Evolutionary conservation across 2,888 invertebrate genomes (phyloP), one percentile per base, ranked within the genome.

Genomic region (Eumacrocentrus americanus): DNA sequence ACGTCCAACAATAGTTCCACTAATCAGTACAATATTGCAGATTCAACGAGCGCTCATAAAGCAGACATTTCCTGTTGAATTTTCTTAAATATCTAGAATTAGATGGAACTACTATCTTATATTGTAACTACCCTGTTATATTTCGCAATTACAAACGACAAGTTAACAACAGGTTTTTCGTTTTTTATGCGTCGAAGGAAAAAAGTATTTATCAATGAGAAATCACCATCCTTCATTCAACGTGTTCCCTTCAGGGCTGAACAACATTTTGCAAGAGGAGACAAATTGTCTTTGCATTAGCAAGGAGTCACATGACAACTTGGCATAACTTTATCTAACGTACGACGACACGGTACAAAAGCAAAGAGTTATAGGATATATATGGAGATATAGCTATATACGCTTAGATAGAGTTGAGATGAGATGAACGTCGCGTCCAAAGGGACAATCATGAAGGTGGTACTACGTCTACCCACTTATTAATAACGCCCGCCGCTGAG

Each of bases 401-500:
- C 25, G n/a, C 2, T 6, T 14, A 23, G 1, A 11, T 40, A 54
- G 14, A 42, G 34, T 44, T 16, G 22, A 54, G 40, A 42, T 40
- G 54, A 50, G 40, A 56, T 60, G 38, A 60, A 61, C 58, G 47
- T 53, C 57, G 55, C 53, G 54, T 37, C 54, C 56, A 42, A 61
- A 58, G 62, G 47, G 51, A 66, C 60, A 65, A 64, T 61, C 62
- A 63, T 54, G 51, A 29, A 62, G 50, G 61, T 64, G 48, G 63
- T 62, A 56, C 50, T 53, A 42, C 60, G 53, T 63, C 62, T 64
- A 67, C 63, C 63, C 66, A 59, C 58, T 67, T 67, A 65, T 67
- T 67, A 67, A 67, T 65, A 63, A 66, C 58, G 58, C 60, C 64
- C 63, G 58, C 63, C 58, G 62, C 63, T 47, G 60, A 47, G 48